Base-by-base conservation (phyloP, 1,140 invertebrate genomes). In the Brachionus angularis region DNA sequence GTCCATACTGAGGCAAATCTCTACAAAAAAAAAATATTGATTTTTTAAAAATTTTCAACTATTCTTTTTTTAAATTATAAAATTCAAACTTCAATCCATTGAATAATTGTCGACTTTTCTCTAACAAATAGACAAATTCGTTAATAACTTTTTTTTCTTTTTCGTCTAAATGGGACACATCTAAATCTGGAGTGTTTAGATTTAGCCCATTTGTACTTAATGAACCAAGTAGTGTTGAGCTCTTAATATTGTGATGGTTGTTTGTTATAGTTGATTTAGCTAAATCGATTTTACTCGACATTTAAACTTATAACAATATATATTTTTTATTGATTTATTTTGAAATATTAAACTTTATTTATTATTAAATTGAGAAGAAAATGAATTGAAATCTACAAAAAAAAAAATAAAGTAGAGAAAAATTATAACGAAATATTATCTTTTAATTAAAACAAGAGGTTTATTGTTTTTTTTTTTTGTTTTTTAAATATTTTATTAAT, bases 1-100 rank as follows among this genome's bases (percentile, higher is more conserved):
- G 91, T 8, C 93, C 93, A 84, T 95, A 96, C 80, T 95, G 91
- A 42, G 93, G 93, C 74, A 96, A 84, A 83, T 96, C 93, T 79
- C 92, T 92, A 79, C 21, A 76, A 76, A 50, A n/a, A 50, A n/a
- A 50, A n/a, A 50, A 25, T 5, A 5, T 50, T 4, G 2, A 50
- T 50, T 12, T 12, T 3, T 10, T 18, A 12, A 50, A 50, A 50
- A 12, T 50, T 50, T 50, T n/a, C n/a, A n/a, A n/a, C n/a, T n/a
- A n/a, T n/a, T n/a, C n/a, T n/a, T n/a, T n/a, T n/a, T 12, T 1
- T 12, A 50, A 12, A 2, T 4, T 50, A 12, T 12, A 7, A 10
- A 1, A n/a, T n/a, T n/a, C n/a, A n/a, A n/a, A n/a, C n/a, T n/a
- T n/a, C 10, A 69, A 25, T 47, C 64, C 47, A 55, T 71, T 71